Evolutionary conservation across 2,888 invertebrate genomes (phyloP), one percentile per base, ranked within the genome.

Genomic region (Nymphalis urticae): DNA sequence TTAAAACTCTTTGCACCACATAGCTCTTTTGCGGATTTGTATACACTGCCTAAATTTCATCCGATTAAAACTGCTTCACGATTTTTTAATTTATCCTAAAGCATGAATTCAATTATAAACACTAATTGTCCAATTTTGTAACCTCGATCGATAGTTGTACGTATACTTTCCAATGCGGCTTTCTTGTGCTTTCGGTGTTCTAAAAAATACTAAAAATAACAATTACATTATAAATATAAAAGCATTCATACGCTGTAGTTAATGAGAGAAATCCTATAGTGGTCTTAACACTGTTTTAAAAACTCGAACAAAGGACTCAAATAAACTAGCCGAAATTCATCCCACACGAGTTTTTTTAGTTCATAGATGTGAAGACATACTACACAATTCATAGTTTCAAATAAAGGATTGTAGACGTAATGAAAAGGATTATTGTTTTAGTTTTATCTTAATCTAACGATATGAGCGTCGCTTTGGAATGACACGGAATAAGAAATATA

Each of bases 391-490:
- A 87, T 81, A 82, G 73, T 81, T 84, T 85, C 83, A 88, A 90
- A 89, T 89, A 91, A 90, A 90, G 82, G 86, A 84, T 80, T 82
- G 80, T 77, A 80, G 78, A 80, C 78, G 80, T 85, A 89, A 89
- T 88, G 87, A 89, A 91, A 91, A 91, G 89, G 90, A 91, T 90
- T 89, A 92, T 92, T 92, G 92, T 92, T 92, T 91, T 89, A 90
- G 86, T 91, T 90, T 89, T 90, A 91, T 91, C 90, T 90, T 84
- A 89, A 90, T 90, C 90, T 88, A 88, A 87, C 86, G 86, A 87
- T 89, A 86, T 87, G 86, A 86, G 83, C 81, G 82, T 79, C 81
- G 81, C 64, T 69, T 66, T 73, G 69, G 62, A 62, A 71, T 68
- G 66, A 69, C 54, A 69, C 67, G 56, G 71, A 51, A 71, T 59